Percentiles rank a stretch among this genome's conserved stretches.
These are phyloP conservation scores for Neomonachus schauinslandi DNA, from an alignment of 2,113 vertebrate species.

Conservation along the genomic window DNA sequence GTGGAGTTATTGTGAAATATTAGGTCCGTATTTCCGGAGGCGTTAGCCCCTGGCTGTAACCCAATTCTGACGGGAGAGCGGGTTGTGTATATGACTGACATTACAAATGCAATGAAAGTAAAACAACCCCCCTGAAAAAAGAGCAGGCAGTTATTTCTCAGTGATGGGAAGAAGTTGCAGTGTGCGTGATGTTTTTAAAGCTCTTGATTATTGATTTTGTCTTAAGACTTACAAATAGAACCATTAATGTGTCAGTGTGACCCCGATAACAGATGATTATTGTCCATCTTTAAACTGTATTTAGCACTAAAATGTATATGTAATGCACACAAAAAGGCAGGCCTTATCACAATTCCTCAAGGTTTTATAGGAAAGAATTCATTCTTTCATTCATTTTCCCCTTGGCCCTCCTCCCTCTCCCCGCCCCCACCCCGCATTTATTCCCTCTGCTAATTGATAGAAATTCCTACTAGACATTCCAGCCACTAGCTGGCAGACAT, in stretches of 20 bases:
- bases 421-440: neutral
- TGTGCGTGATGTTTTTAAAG: constrained; percentile 71
- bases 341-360: constrained; percentile 54
- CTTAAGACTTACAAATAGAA: constrained; percentile 60
- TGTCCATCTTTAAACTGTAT: constrained; percentile 72
- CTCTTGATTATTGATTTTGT: constrained; percentile 75
- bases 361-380: constrained; percentile 49
- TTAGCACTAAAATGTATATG: constrained; percentile 75
- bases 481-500: constrained; percentile 25
- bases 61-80: constrained; percentile 57
- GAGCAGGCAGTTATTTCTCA: constrained; percentile 59
- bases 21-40: constrained; percentile 66
- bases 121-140: constrained; percentile 41
- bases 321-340: constrained; percentile 61
- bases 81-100: constrained; percentile 50
- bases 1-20: constrained; percentile 68
- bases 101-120: constrained; percentile 39
- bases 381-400: constrained; percentile 35
- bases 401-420: neutral
- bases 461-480: neutral
- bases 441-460: constrained; percentile 52
- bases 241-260: constrained; percentile 70
- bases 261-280: constrained; percentile 58
- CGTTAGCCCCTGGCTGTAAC: constrained; percentile 55
- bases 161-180: constrained; percentile 32